phyloP scores from a whole-genome alignment of 1,140 invertebrate species.

The Archivesica marissinica region DNA sequence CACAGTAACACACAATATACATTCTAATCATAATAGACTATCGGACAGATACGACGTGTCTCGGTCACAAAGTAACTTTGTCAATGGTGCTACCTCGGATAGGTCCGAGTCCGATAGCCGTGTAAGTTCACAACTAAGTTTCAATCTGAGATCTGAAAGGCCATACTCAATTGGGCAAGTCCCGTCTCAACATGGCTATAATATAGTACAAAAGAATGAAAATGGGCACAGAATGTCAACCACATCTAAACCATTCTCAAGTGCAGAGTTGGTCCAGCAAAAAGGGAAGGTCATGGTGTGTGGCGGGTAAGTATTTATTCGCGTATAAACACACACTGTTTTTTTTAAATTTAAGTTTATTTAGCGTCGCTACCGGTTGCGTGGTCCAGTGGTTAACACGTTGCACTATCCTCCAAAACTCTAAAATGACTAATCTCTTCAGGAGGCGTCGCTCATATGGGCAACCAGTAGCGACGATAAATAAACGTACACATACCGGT shows the following conservation, averaged over 20 bases:
- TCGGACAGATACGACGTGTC: neutral
- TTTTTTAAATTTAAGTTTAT: too few relatives aligned
- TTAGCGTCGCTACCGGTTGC: too few relatives aligned
- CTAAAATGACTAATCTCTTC: too few relatives aligned
- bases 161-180: neutral
- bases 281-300: constrained; percentile 39
- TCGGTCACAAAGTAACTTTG: neutral
- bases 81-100: neutral
- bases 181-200: neutral
- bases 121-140: constrained; percentile 12
- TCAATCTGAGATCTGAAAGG: too few relatives aligned
- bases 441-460: too few relatives aligned
- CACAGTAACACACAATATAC: neutral
- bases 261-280: constrained; percentile 6
- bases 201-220: neutral
- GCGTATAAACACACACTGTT: too few relatives aligned
- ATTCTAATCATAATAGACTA: neutral
- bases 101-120: constrained; percentile 15
- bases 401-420: too few relatives aligned
- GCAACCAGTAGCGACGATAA: too few relatives aligned
- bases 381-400: too few relatives aligned
- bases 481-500: too few relatives aligned
- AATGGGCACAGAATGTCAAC: neutral
- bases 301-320: constrained; percentile 43
- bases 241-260: neutral